Evolutionary conservation across 1,140 invertebrate species (phyloP), one percentile per base, ranked within the genome.

Genomic region (Orchesella cincta): DNA sequence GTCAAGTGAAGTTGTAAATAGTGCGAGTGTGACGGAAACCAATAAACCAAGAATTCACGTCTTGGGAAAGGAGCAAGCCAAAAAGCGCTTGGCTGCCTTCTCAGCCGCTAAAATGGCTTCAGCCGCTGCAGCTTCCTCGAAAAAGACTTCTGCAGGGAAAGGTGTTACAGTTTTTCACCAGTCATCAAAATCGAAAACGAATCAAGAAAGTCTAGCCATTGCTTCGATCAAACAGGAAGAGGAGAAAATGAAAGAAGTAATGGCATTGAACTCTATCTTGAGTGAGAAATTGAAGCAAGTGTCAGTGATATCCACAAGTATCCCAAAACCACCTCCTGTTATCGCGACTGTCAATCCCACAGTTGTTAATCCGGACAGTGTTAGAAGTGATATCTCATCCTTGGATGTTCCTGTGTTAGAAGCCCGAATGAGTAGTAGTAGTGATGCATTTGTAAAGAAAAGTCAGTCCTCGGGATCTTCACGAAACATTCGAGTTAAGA

Each of bases 51-150:
- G 64, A 64, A 34, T 36, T 1, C 52, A 62, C 16, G 81, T 84
- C 0, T 76, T 85, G n/a, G 84, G 83, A n/a, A 83, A 82, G 76
- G 76, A 76, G 26, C 84, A 85, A 75, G 85, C 85, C 0, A 85
- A 85, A 79, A 85, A 85, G 77, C 78, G 85, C 14, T 76, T 85
- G 0, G 79, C 84, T 51, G 85, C 85, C 3, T 85, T 85, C 78
- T 85, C 85, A 26, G 83, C 83, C 73, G 83, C 83, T 16, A 85
- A 85, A 74, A 73, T 81, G 64, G 80, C 78, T 26, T 79, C 79
- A 20, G 62, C 62, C 1, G 72, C 78, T 23, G 51, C 76, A 31
- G 26, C 75, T 0, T 73, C 71, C 3, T 57, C n/a, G 3, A 67
- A 76, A 23, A 81, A 81, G 46, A 74, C 34, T 12, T 75, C 77